Evolutionary conservation across 1,140 invertebrate species (phyloP).

Genomic region (Tenebrio molitor): DNA sequence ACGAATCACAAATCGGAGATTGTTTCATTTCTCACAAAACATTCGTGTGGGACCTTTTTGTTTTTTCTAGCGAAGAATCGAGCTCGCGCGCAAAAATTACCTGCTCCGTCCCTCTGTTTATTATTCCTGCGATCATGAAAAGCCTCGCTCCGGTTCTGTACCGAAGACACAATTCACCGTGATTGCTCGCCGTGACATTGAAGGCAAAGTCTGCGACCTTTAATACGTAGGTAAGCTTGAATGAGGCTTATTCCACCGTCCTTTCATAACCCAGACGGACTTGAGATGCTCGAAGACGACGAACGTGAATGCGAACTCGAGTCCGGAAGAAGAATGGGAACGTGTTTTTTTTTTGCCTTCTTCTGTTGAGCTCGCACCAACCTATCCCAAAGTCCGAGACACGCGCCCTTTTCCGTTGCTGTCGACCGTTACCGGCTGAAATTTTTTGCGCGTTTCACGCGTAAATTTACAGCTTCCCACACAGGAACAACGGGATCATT

Average conservation of each 20-base stretch:
- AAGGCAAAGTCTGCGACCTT: constrained; percentile 31
- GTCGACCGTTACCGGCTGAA: constrained; percentile 19
- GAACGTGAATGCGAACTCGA: constrained; percentile 33
- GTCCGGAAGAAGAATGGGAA: constrained; percentile 37
- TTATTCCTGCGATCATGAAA: constrained; percentile 1
- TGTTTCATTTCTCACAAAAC: too few species aligned
- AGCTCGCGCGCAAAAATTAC: constrained; percentile 27
- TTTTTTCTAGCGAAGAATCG: too few species aligned
- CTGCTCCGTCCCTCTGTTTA: constrained; percentile 17
- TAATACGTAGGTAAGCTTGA: constrained; percentile 29
- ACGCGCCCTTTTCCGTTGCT: constrained; percentile 31
- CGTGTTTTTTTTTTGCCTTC: constrained; percentile 43
- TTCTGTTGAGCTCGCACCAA: too few species aligned
- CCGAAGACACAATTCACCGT: constrained; percentile 21
- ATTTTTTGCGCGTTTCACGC: constrained; percentile 33
- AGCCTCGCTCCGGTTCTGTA: constrained; percentile 24
- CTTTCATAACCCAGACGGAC: constrained; percentile 39
- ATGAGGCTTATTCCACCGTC: constrained; percentile 14
- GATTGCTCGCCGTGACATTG: constrained; percentile 18
- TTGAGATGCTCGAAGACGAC: constrained; percentile 32
- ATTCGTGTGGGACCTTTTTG: too few species aligned
- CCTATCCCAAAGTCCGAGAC: neutral
- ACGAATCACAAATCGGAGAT: too few species aligned
- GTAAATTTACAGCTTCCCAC: constrained; percentile 30
- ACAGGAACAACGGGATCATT: neutral